These are phyloP conservation scores for Pantherophis alleghaniensis DNA, from an alignment of 2,797 vertebrate genomes.

Conservation along the genomic window DNA sequence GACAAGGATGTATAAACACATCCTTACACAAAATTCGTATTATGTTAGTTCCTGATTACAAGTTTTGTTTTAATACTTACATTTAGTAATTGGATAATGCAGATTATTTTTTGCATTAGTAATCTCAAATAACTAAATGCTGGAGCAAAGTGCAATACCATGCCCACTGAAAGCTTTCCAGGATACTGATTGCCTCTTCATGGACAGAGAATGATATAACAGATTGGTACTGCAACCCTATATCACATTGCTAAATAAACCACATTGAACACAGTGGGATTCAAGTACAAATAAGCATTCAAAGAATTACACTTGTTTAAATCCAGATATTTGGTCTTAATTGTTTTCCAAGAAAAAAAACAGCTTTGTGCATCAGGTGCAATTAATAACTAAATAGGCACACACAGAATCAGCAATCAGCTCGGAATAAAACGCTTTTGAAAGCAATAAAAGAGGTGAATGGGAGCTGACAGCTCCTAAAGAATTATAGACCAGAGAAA, in stretches of 20 bases:
- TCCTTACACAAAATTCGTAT: neutral
- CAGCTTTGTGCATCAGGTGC: neutral
- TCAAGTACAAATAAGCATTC: neutral
- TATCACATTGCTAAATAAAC: neutral
- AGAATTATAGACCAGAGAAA: neutral
- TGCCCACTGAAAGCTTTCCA: neutral
- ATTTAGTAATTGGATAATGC: neutral
- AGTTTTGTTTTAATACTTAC: neutral
- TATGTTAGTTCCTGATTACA: neutral
- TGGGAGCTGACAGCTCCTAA: conserved; percentile 30
- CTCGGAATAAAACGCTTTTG: conserved; percentile 25
- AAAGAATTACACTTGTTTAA: neutral
- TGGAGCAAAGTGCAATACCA: neutral
- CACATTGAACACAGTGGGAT: neutral
- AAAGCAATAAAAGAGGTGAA: conserved; percentile 14
- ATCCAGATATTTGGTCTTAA: neutral
- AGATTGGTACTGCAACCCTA: neutral
- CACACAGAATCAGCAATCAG: conserved; percentile 8
- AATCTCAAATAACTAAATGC: neutral
- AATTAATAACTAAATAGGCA: conserved; percentile 10
- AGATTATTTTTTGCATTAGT: neutral
- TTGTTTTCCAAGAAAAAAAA: neutral
- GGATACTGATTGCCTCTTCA: neutral
- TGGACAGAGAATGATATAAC: neutral
- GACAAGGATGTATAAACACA: neutral